Evolutionary conservation across 2,888 invertebrate genomes (phyloP).

Genomic region (Phortica okadai): DNA sequence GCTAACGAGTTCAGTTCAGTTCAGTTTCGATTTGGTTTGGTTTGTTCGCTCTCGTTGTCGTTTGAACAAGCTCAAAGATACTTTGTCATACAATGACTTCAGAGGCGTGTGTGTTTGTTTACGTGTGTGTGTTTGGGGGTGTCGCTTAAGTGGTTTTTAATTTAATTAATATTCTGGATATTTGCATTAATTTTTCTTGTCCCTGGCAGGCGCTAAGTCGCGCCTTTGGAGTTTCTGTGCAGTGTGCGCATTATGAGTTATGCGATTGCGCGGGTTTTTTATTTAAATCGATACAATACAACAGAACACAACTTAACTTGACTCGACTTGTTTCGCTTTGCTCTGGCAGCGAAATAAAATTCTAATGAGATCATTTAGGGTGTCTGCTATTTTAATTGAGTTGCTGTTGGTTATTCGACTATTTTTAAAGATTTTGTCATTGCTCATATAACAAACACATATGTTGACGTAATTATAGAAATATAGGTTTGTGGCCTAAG

Average conservation of each 20-base stretch:
- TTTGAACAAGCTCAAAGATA: slow-evolving; percentile 35
- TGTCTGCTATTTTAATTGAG: slow-evolving; percentile 30
- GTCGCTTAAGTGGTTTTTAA: slow-evolving; percentile 68
- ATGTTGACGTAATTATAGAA: slow-evolving; percentile 45
- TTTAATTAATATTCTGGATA: slow-evolving; percentile 60
- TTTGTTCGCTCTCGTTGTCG: too few species aligned
- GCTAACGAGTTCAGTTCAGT: slow-evolving; percentile 66
- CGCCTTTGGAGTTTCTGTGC: background rate
- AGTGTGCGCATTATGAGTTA: background rate
- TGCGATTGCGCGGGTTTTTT: slow-evolving; percentile 15
- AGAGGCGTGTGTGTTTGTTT: slow-evolving; percentile 53
- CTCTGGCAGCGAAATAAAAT: slow-evolving; percentile 50
- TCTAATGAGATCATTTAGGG: slow-evolving; percentile 66
- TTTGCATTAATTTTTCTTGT: slow-evolving; percentile 30
- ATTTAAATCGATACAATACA: too few species aligned
- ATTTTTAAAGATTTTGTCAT: slow-evolving; percentile 60
- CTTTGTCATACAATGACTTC: slow-evolving; percentile 56
- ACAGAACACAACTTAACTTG: too few species aligned
- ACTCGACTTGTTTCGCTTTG: too few species aligned
- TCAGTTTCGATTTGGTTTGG: too few species aligned
- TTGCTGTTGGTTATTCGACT: slow-evolving; percentile 41
- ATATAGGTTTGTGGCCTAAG: slow-evolving; percentile 39
- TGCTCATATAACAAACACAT: slow-evolving; percentile 27
- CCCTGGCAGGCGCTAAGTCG: slow-evolving; percentile 27
- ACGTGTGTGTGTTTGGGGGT: slow-evolving; percentile 56